Evolutionary conservation across 1,140 invertebrate species (phyloP).

Genomic region (Drosophila virilis): DNA sequence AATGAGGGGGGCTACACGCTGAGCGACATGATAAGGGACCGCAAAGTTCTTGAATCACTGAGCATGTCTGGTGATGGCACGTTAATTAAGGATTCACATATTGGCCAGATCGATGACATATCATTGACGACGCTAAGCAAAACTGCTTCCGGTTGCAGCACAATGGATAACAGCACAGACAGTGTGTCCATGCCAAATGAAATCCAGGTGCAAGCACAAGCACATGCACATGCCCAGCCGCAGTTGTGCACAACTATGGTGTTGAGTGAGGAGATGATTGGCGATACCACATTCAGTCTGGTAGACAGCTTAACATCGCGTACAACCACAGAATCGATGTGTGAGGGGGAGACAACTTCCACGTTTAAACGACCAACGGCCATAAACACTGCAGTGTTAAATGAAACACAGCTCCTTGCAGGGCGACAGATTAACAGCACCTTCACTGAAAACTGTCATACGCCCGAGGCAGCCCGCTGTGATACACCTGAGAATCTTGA

Average conservation of each 20-base stretch:
- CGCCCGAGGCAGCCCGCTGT: slow-evolving; percentile 66
- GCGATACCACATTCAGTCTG: slow-evolving; percentile 73
- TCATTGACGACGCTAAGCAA: slow-evolving; percentile 73
- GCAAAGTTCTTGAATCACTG: slow-evolving; percentile 73
- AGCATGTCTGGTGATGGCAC: slow-evolving; percentile 79
- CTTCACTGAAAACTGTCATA: slow-evolving; percentile 66
- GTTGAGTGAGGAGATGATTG: slow-evolving; percentile 75
- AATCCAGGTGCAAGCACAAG: neutral
- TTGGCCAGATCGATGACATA: slow-evolving; percentile 80
- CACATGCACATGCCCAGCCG: neutral
- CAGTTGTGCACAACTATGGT: slow-evolving; percentile 59
- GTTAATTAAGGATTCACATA: slow-evolving; percentile 80
- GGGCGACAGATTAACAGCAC: slow-evolving; percentile 66
- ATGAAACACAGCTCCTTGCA: slow-evolving; percentile 58
- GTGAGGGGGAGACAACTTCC: slow-evolving; percentile 33
- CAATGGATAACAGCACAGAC: slow-evolving; percentile 82
- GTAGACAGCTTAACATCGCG: slow-evolving; percentile 70
- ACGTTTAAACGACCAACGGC: slow-evolving; percentile 53
- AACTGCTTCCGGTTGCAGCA: slow-evolving; percentile 77
- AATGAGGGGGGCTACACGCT: slow-evolving; percentile 61
- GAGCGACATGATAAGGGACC: slow-evolving; percentile 77
- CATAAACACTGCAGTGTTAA: slow-evolving; percentile 26
- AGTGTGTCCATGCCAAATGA: slow-evolving; percentile 63
- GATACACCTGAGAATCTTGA: slow-evolving; percentile 76
- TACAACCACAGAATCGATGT: slow-evolving; percentile 36